A percentile compares a stretch with the other conserved stretches of the same genome.
These are phyloP conservation scores for Nansenia antarctica DNA, from an alignment of 2,113 vertebrate genomes.

Conservation along the genomic window DNA sequence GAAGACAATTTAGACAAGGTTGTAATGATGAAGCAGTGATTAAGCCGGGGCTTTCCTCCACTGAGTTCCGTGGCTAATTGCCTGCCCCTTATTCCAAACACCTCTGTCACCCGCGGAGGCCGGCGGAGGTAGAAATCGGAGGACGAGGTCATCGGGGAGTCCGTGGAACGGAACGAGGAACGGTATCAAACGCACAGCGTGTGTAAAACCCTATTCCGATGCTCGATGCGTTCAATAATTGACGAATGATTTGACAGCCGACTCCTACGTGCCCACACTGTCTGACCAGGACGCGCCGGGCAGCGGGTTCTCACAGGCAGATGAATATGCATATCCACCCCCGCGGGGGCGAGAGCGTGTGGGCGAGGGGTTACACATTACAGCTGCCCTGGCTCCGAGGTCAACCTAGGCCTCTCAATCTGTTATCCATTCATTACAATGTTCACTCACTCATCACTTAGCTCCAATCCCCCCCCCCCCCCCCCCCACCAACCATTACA, in stretches of 20 bases:
- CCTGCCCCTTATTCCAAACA: neutral
- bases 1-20: neutral
- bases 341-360: slow-evolving; percentile 41
- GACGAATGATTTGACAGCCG: neutral
- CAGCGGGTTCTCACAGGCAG: slow-evolving; percentile 19
- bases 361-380: slow-evolving; percentile 60
- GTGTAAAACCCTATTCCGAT: neutral
- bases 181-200: too few relatives aligned
- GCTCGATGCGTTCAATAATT: neutral
- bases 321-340: slow-evolving; percentile 56
- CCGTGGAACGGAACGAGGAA: too few relatives aligned
- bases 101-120: too few relatives aligned
- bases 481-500: slow-evolving; percentile 13
- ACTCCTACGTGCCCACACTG: neutral
- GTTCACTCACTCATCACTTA: slow-evolving; percentile 49
- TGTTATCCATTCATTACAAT: slow-evolving; percentile 56
- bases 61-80: neutral
- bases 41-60: neutral
- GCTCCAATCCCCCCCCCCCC: slow-evolving; percentile 1
- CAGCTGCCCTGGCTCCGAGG: slow-evolving; percentile 10
- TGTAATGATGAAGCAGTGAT: neutral
- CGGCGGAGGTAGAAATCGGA: too few relatives aligned
- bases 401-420: slow-evolving; percentile 48
- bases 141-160: too few relatives aligned
- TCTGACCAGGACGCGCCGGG: neutral